These are phyloP conservation scores for Endotricha flammealis DNA, from an alignment of 2,888 invertebrate genomes.

Conservation along the genomic window DNA sequence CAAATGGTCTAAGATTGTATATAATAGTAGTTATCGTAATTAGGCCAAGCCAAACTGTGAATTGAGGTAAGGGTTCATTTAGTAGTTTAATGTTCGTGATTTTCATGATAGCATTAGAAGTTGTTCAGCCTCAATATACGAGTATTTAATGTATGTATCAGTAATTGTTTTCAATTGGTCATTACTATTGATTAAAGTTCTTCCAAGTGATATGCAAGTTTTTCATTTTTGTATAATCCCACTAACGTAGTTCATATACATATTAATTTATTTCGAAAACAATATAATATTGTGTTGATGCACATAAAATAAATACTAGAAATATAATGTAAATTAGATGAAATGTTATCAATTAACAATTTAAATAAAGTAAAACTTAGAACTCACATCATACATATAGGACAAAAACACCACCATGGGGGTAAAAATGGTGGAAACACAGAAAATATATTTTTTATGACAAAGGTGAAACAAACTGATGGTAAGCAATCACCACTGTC, in stretches of 20 bases:
- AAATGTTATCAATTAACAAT: constrained; percentile 2
- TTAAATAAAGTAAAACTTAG: too few relatives aligned
- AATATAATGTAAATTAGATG: too few relatives aligned
- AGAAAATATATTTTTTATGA: too few relatives aligned
- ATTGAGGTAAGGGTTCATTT: constrained; percentile 35
- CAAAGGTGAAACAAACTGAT: too few relatives aligned
- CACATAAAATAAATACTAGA: too few relatives aligned
- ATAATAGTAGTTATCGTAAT: constrained; percentile 30
- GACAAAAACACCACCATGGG: constrained; percentile 3
- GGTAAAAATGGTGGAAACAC: too few relatives aligned
- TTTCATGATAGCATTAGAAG: constrained; percentile 37
- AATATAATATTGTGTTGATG: too few relatives aligned
- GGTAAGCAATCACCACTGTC: too few relatives aligned
- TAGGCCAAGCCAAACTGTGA: constrained; percentile 60
- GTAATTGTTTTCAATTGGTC: constrained; percentile 46
- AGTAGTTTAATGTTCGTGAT: constrained; percentile 35
- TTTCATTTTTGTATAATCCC: constrained; percentile 18
- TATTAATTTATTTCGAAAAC: too few relatives aligned
- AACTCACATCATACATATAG: background rate
- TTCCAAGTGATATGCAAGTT: constrained; percentile 40
- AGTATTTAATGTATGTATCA: constrained; percentile 33
- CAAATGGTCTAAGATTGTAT: constrained; percentile 37
- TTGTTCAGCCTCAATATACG: constrained; percentile 40
- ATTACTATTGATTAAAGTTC: constrained; percentile 56
- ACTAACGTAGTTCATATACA: too few relatives aligned